These are phyloP conservation scores for Holacanthella duospinosa DNA, from an alignment of 2,888 invertebrate genomes.

Conservation along the genomic window DNA sequence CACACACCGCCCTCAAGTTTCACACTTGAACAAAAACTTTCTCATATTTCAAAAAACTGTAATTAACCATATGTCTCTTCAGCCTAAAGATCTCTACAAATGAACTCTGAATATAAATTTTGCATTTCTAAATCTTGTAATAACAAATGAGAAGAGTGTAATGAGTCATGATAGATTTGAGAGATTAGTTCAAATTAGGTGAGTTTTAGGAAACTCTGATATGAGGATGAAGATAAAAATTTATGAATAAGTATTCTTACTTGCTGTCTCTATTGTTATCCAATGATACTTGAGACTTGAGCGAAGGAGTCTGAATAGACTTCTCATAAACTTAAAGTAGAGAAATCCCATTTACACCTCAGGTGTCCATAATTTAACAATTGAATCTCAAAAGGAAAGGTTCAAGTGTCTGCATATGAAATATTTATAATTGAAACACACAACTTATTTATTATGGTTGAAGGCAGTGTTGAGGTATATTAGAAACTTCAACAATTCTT, in stretches of 20 bases:
- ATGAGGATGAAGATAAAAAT: neutral
- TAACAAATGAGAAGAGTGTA: no score
- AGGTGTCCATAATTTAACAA: slow-evolving; percentile 2
- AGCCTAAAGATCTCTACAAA: no score
- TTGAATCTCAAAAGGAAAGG: neutral
- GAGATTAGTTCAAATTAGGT: neutral
- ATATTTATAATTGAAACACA: neutral
- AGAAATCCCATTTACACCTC: slow-evolving; percentile 1
- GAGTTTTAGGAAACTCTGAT: neutral
- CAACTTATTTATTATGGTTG: neutral
- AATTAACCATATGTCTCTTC: no score
- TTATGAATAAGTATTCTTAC: no score
- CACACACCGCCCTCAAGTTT: no score
- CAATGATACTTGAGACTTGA: no score
- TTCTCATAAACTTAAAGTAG: neutral
- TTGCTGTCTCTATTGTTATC: no score
- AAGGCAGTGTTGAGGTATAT: neutral
- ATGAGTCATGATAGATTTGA: no score
- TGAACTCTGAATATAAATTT: no score
- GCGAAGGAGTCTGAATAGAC: neutral
- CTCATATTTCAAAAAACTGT: no score
- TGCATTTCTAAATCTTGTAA: no score
- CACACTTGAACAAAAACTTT: no score
- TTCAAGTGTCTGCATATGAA: neutral
- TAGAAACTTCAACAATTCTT: neutral